Evolutionary conservation across 1,140 invertebrate species (phyloP), one percentile per base, ranked within the genome.

Genomic region (Aphis gossypii): DNA sequence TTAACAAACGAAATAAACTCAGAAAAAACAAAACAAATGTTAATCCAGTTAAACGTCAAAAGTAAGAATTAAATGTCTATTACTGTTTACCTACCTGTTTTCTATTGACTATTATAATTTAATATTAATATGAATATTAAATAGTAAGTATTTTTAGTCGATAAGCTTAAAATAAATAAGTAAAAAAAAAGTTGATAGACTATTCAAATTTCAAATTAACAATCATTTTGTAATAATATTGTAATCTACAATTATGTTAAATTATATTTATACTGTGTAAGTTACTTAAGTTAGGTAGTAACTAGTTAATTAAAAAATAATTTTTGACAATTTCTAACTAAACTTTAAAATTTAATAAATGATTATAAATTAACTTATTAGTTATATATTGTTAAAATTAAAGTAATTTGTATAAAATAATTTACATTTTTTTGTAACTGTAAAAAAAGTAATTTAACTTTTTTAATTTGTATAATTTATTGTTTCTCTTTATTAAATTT

Each of bases 21-120:
- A 68, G 20, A 76, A 91, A 91, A 91, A 76, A 91, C 6, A 8
- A 46, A 68, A 76, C 56, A 25, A 44, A 76, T 38, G 54, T 6
- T 68, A 60, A 76, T 68, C 90, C 90, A 30, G 14, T 23, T 14
- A 91, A 91, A 30, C 54, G 56, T 30, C 90, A 60, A 91, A 41
- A 91, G 90, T 91, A 91, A 68, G 56, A 91, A 91, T 56, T 21
- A 76, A 76, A 76, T 76, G 14, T 76, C 14, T 76, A n/a, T 14
- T 14, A 76, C 60, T 14, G 5, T 76, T 68, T 68, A 68, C 9
- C 38, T 41, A 41, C 38, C 38, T 41, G 38, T 41, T 41, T 86
- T 25, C 41, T 38, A 23, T 41, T 44, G 48, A 51, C 3, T 23
- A 83, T 83, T 83, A 41, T 76, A 76, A 76, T 76, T n/a, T 76